These are phyloP conservation scores for Brachionus plicatilis DNA, from an alignment of 1,140 invertebrate species.

Conservation along the genomic window DNA sequence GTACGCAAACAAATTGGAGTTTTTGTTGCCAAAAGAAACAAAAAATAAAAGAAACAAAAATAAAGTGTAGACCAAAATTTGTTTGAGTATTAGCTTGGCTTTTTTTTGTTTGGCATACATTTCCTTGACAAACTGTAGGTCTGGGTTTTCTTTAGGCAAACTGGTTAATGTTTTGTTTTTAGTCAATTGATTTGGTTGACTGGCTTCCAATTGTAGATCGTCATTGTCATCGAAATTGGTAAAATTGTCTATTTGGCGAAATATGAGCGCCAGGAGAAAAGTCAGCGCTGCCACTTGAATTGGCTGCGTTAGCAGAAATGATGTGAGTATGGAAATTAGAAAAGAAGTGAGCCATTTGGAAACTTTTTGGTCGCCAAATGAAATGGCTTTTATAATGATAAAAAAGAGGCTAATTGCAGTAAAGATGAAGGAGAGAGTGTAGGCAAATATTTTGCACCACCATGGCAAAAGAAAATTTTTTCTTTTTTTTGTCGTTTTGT, in stretches of 20 bases:
- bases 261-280: slow-evolving; percentile 57
- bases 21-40: neutral
- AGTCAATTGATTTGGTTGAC: neutral
- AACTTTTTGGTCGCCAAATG: slow-evolving; percentile 60
- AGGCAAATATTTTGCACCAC: slow-evolving; percentile 58
- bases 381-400: slow-evolving; percentile 60
- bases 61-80: neutral
- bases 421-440: slow-evolving; percentile 55
- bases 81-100: neutral
- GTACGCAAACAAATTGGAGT: neutral
- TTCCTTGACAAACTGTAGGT: neutral
- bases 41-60: neutral
- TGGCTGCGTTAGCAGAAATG: slow-evolving; percentile 60
- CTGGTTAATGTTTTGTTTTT: neutral
- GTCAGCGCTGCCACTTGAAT: slow-evolving; percentile 58
- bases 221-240: neutral
- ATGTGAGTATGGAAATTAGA: slow-evolving; percentile 60
- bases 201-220: neutral
- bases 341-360: slow-evolving; percentile 61
- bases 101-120: neutral
- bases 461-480: slow-evolving; percentile 53
- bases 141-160: neutral
- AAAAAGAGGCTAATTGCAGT: slow-evolving; percentile 56
- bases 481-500: slow-evolving; percentile 43
- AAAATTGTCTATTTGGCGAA: slow-evolving; percentile 55